Base-by-base conservation (phyloP, 2,888 invertebrate species). In the Heliconius erato region DNA sequence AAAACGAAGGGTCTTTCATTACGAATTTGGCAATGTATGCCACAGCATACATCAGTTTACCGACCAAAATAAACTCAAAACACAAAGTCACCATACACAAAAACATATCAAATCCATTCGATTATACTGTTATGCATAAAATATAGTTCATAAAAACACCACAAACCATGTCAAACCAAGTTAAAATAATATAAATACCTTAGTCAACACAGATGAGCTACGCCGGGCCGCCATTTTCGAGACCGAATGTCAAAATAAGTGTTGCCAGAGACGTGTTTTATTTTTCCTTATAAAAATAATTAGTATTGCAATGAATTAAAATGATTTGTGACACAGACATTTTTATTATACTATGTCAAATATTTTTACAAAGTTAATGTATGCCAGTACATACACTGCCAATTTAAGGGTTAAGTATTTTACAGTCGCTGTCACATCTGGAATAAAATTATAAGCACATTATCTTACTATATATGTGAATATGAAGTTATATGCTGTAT, bases 151-250 rank as follows among this genome's bases (percentile, higher is more conserved):
- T 72, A 82, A 79, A 79, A 79, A 74, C 65, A 74, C 68, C 82
- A 77, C 78, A 81, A 81, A 81, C 81, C 78, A 78, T 72, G 79
- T 74, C 72, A 72, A 72, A 74, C 72, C 44, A 49, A 74, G 49
- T 72, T 79, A 79, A 79, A 79, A 82, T 79, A 74, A 82, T 82
- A 74, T 82, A 82, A 79, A 79, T 82, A 82, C 82, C 82, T 82
- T 79, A 65, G 82, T 65, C 49, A 82, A 65, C 71, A 82, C 82
- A 82, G 82, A 59, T 82, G 82, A 82, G 65, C 49, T 59, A 59
- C 82, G 82, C 82, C 82, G 82, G 82, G 71, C 44, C 82, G 82
- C 79, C 82, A 82, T 82, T 82, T 82, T 82, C 78, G 78, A 65
- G 63, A 72, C 59, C 82, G 59, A 74, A 80, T 80, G 80, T 80